Conservation (phyloP, 2,888 invertebrate species). For the Tetrapedia diversipes region DNA sequence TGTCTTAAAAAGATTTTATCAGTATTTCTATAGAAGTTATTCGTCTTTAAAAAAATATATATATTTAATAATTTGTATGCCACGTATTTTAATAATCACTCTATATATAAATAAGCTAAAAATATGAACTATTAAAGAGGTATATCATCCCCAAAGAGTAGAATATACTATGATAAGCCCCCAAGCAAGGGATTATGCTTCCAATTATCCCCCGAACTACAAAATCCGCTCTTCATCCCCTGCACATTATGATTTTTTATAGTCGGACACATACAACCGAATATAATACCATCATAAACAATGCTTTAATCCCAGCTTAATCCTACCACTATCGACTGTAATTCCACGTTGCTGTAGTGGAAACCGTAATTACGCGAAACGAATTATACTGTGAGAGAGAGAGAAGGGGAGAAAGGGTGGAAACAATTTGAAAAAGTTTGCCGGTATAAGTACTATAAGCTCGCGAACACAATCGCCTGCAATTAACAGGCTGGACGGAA, state of each 20-base stretch:
- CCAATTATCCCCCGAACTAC: not conserved
- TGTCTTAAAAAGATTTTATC: too few relatives aligned
- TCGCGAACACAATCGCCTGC: not conserved
- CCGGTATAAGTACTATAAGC: not conserved
- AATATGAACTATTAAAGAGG: too few relatives aligned
- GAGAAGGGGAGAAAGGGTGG: not conserved
- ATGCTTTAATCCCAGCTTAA: slow-evolving; percentile 16
- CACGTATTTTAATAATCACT: too few relatives aligned
- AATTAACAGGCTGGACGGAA: not conserved
- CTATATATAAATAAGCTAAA: too few relatives aligned
- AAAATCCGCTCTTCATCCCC: not conserved
- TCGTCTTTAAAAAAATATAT: too few relatives aligned
- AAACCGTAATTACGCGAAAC: slow-evolving; percentile 1
- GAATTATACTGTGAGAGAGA: too few relatives aligned
- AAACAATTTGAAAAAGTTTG: slow-evolving; percentile 9
- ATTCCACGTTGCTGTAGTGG: not conserved
- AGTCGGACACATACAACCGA: not conserved
- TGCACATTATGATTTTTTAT: not conserved
- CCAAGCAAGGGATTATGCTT: not conserved
- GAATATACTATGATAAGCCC: too few relatives aligned
- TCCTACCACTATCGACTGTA: slow-evolving; percentile 1
- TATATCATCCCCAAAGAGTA: too few relatives aligned
- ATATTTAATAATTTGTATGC: too few relatives aligned
- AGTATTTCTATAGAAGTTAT: too few relatives aligned
- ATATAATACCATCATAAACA: not conserved